Percentiles rank a stretch among this genome's conserved stretches.
phyloP scores from a whole-genome alignment of 2,797 vertebrate species.

The Gambelia wislizenii region DNA sequence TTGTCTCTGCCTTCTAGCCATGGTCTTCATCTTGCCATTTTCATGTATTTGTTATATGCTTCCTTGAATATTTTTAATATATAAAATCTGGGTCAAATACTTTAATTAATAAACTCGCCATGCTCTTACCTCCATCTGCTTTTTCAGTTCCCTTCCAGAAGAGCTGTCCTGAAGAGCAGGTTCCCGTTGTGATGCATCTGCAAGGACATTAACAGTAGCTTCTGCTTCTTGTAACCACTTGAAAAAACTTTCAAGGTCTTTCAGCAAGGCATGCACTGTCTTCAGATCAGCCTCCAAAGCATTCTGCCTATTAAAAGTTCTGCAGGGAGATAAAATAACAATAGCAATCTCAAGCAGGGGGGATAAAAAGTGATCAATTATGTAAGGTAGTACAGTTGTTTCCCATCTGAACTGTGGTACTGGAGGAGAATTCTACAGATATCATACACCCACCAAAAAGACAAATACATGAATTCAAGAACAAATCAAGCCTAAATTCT shows the following conservation, averaged over 20 bases:
- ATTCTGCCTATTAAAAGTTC: conserved; percentile 86
- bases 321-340: conserved; percentile 70
- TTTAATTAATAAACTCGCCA: not conserved
- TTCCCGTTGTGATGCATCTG: conserved; percentile 90
- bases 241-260: conserved; percentile 92
- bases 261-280: conserved; percentile 86
- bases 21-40: not conserved
- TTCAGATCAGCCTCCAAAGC: conserved; percentile 89
- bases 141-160: conserved; percentile 84
- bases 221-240: conserved; percentile 97
- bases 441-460: too few relatives aligned
- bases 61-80: not conserved
- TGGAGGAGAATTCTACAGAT: too few relatives aligned
- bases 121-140: conserved; percentile 88
- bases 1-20: not conserved
- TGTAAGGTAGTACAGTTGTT: not conserved
- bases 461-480: too few relatives aligned
- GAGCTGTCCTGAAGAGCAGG: conserved; percentile 85
- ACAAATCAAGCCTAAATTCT: too few relatives aligned
- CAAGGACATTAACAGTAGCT: conserved; percentile 90
- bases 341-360: conserved; percentile 11
- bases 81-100: not conserved
- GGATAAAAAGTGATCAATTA: conserved; percentile 6
- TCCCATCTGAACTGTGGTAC: not conserved
- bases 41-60: not conserved